Base-by-base conservation (phyloP, 2,888 invertebrate genomes). In the Epinotia demarniana region DNA sequence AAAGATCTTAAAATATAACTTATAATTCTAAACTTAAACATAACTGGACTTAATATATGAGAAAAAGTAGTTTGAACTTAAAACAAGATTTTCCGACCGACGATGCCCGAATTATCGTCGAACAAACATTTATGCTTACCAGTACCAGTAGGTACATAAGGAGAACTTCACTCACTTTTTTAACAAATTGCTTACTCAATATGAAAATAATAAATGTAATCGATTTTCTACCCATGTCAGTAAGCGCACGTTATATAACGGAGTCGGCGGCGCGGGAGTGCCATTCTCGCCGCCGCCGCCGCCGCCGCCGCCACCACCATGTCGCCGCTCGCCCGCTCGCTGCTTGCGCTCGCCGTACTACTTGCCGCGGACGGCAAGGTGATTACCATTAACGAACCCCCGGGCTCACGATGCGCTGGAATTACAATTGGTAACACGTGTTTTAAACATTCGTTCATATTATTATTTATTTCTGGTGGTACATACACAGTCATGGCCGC, bases 301-400 rank as follows among this genome's bases (percentile, higher is more conserved):
- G 39, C 39, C 39, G 64, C 49, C 33, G 33, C 33, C 33, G 8
- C 6, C 62, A 43, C 43, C 62, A 43, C 43, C 16, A 64, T 64
- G 64, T 27, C 64, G 49, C 64, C 49, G 64, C 27, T 64, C 49
- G 39, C 64, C 64, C 64, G 49, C 64, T 64, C 64, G 49, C 27
- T 64, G 63, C 63, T 63, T 27, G 64, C 16, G 49, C 64, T 64
- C 49, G 49, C 19, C 49, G 49, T 49, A 9, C 1, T 64, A n/a
- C 3, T 49, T 23, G n/a, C 49, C 16, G 23, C 49, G 18, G 64
- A 49, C 16, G n/a, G 49, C 64, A 23, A 49, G 23, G 27, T 16
- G 9, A 23, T n/a, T 9, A 16, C 27, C 13, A 16, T 9, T 3
- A 1, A 8, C 1, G 16, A 19, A 1, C 64, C 49, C 49, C 49